phyloP scores from a whole-genome alignment of 2,797 vertebrate genomes.

The Neomorphus geoffroyi region DNA sequence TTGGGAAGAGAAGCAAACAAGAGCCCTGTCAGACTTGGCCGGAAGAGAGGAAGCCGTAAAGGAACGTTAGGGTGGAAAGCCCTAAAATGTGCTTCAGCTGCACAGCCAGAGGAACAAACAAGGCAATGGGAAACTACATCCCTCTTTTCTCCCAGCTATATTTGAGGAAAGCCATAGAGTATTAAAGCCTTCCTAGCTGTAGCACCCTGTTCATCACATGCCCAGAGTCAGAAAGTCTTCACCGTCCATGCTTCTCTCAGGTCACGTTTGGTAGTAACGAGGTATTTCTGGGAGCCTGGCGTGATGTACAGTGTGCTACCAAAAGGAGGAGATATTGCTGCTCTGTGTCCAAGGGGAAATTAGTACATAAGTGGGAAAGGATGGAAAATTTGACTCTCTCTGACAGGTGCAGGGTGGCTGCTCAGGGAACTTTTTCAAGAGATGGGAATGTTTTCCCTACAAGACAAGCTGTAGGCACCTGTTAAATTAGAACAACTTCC shows the following conservation, averaged over 20 bases:
- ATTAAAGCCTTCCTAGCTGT: not conserved
- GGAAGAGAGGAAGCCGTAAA: not conserved
- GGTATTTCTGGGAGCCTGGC: constrained; percentile 27
- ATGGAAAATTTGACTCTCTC: not conserved
- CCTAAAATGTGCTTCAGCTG: not conserved
- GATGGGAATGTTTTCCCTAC: not conserved
- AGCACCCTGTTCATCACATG: rapidly evolving
- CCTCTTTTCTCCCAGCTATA: not conserved
- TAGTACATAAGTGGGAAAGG: not conserved
- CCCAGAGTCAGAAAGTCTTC: not conserved
- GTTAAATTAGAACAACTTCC: not conserved
- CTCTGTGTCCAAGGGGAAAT: not conserved
- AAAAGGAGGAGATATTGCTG: constrained; percentile 31
- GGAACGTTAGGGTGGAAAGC: not conserved
- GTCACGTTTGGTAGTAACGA: not conserved
- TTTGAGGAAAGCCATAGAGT: not conserved
- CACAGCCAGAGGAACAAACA: not conserved
- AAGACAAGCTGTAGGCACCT: not conserved
- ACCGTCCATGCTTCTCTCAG: not conserved
- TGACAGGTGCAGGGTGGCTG: not conserved
- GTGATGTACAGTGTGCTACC: not conserved
- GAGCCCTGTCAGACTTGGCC: not conserved
- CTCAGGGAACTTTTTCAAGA: not conserved
- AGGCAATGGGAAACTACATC: not conserved
- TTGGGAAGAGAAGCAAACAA: not conserved